Evolutionary conservation across 2,797 vertebrate species (phyloP), one percentile per base, ranked within the genome.

Genomic region (Urocyon cinereoargenteus): DNA sequence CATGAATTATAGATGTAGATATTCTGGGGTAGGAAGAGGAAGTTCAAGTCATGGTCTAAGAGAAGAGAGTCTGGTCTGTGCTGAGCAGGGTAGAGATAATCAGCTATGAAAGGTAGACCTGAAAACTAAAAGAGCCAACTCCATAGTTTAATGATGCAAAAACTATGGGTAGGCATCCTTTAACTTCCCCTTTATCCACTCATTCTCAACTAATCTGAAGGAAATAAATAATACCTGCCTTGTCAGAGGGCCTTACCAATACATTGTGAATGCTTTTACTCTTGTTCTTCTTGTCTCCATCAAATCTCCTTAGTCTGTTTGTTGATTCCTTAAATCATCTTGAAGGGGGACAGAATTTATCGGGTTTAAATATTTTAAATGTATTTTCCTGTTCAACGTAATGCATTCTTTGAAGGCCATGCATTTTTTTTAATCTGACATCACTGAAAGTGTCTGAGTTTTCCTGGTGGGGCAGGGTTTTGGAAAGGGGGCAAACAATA

Each of bases 361-460:
- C 59, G 85, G 40, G n/a, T 51, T 66, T 66, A 45, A 79, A n/a
- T 64, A 91, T 61, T 70, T 88, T 81, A 89, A 96, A 34, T 81
- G 19, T 5, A 59, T 79, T 72, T 51, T 19, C 18, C 61, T 82
- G 8, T 64, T 62, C 45, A 77, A 72, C 19, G 26, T 59, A 62
- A 62, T 8, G n/a, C 57, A 85, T 34, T 81, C 19, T 15, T 28
- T 77, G 66, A 77, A 89, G 15, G 28, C 36, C 45, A 8, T 40
- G 10, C 3, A 12, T 53, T 84, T 78, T 84, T 78, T 49, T 64
- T 19, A 82, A 79, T 19, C 66, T 61, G 22, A 75, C 28, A 85
- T 31, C 31, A 36, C 13, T 16, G 12, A 51, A 84, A 53, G 5
- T 64, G 34, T 21, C 34, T 12, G n/a, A 77, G 18, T 10, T 85